Evolutionary conservation across 2,113 vertebrate species (phyloP).

Genomic region (Bagarius yarrelli): DNA sequence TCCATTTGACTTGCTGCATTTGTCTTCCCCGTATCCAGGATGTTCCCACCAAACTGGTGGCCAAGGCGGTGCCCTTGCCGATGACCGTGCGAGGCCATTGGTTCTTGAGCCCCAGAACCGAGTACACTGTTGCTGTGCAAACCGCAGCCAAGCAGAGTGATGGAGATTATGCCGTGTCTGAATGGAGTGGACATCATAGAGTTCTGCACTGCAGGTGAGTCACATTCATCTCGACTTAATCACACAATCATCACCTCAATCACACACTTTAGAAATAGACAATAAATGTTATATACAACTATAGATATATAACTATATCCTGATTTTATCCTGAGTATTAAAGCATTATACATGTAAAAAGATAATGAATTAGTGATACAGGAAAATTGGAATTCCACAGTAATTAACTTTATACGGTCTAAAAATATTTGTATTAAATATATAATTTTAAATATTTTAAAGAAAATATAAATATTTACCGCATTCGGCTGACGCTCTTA

Average conservation of each 20-base stretch:
- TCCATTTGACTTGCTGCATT: neutral
- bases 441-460: too few species aligned
- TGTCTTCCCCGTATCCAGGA: slow-evolving; percentile 71
- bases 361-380: too few species aligned
- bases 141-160: slow-evolving; percentile 94
- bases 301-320: too few species aligned
- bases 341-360: too few species aligned
- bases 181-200: slow-evolving; percentile 99
- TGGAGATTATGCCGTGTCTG: slow-evolving; percentile 92
- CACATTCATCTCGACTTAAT: neutral
- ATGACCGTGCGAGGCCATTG: slow-evolving; percentile 98
- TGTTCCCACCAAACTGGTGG: slow-evolving; percentile 96
- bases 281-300: too few species aligned
- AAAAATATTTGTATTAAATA: too few species aligned
- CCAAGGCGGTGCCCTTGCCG: slow-evolving; percentile 94
- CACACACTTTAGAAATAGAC: too few species aligned
- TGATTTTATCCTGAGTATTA: too few species aligned
- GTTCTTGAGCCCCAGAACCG: slow-evolving; percentile 98
- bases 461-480: too few species aligned
- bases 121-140: slow-evolving; percentile 96
- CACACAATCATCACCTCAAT: neutral
- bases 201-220: slow-evolving; percentile 92
- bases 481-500: too few species aligned
- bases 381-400: too few species aligned
- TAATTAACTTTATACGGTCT: too few species aligned